A percentile compares a stretch with the other conserved stretches of the same genome.
phyloP scores from a whole-genome alignment of 2,888 invertebrate genomes.

The Cancer borealis region DNA sequence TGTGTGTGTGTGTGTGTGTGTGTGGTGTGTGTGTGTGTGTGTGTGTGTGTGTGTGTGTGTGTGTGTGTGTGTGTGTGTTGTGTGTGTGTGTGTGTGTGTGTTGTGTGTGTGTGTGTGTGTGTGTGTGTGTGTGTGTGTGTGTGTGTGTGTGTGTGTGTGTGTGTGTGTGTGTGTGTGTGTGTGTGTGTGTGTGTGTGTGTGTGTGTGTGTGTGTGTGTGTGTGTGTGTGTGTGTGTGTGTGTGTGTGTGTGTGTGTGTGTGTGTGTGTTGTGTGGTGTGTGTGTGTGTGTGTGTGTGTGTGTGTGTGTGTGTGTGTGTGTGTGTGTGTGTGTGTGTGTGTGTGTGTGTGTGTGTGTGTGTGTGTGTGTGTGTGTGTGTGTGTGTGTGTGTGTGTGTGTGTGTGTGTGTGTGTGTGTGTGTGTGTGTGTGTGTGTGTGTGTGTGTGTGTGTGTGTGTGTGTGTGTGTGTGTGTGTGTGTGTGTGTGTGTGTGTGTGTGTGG shows the following conservation, averaged over 20 bases:
- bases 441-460: slow-evolving; percentile 20
- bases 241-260: slow-evolving; percentile 11
- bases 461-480: background rate
- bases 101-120: slow-evolving; percentile 20
- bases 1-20: background rate
- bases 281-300: background rate
- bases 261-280: slow-evolving; percentile 16
- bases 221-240: background rate
- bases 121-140: background rate
- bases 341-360: slow-evolving; percentile 13
- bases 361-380: slow-evolving; percentile 12
- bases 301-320: background rate
- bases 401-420: background rate
- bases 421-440: slow-evolving; percentile 11
- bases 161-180: slow-evolving; percentile 11
- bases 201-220: background rate
- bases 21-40: background rate
- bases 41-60: slow-evolving; percentile 11
- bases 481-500: background rate
- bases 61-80: slow-evolving; percentile 13
- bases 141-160: background rate
- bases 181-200: slow-evolving; percentile 18
- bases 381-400: background rate
- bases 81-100: too few relatives aligned
- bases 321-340: background rate